A percentile compares a stretch with the other conserved stretches of the same genome.
These are phyloP conservation scores for Eulemur macaco DNA, from an alignment of 2,113 vertebrate genomes.

Conservation along the genomic window DNA sequence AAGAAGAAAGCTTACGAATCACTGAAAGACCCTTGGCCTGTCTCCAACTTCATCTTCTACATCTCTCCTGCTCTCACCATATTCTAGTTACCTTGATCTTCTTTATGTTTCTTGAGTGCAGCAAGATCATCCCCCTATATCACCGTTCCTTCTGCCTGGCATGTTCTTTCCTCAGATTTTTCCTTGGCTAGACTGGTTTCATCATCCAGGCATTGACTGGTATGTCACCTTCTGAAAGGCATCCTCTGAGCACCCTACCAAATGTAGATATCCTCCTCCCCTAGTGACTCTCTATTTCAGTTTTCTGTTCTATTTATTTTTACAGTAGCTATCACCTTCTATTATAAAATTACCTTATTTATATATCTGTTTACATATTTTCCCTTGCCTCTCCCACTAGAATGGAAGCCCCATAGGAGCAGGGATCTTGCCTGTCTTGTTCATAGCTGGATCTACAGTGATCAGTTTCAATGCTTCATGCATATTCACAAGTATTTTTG, in stretches of 20 bases:
- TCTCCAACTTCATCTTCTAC: neutral
- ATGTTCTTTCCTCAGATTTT: neutral
- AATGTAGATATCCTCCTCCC: neutral
- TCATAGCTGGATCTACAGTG: neutral
- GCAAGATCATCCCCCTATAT: neutral
- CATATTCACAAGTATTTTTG: neutral
- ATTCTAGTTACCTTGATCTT: neutral
- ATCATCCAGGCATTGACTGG: neutral
- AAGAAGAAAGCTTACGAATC: neutral
- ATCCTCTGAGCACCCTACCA: neutral
- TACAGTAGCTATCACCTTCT: neutral
- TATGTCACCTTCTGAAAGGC: neutral
- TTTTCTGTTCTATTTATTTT: neutral
- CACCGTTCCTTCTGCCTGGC: neutral
- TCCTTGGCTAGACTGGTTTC: neutral
- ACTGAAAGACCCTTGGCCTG: neutral
- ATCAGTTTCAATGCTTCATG: neutral
- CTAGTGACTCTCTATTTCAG: neutral
- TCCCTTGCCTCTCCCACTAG: neutral
- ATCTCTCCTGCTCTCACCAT: neutral
- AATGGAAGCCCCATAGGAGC: neutral
- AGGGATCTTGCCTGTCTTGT: neutral
- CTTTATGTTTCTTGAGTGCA: neutral
- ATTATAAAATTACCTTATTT: neutral
- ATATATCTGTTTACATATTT: neutral